Percentiles rank a stretch among this genome's conserved stretches.
Evolutionary conservation across 1,140 invertebrate genomes (phyloP).

Genomic region (Calliphora vicina): DNA sequence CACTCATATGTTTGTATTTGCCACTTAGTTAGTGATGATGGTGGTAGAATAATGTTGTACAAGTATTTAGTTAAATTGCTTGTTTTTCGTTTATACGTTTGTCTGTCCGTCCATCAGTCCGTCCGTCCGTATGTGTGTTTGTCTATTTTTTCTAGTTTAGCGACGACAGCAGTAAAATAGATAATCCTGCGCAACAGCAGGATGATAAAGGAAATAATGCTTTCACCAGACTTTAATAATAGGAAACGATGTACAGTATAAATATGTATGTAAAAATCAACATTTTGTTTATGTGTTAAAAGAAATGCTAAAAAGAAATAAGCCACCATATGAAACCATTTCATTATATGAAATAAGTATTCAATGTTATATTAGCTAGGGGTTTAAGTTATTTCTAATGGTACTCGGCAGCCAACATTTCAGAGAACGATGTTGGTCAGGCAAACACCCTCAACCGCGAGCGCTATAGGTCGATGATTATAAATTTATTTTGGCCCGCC

Average conservation of each 20-base stretch:
- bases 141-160: not conserved
- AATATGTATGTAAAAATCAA: not conserved
- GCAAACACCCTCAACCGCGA: too few relatives aligned
- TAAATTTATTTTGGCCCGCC: too few relatives aligned
- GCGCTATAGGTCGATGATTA: too few relatives aligned
- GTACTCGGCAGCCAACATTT: too few relatives aligned
- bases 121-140: not conserved
- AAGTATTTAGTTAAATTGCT: not conserved
- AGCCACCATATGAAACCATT: not conserved
- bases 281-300: not conserved
- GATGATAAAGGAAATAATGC: slow-evolving; percentile 30
- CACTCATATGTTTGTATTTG: not conserved
- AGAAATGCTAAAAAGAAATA: not conserved
- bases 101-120: not conserved
- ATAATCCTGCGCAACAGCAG: slow-evolving; percentile 29
- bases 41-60: not conserved
- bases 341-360: too few relatives aligned
- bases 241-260: not conserved
- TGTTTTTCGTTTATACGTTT: not conserved
- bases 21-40: not conserved
- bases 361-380: too few relatives aligned
- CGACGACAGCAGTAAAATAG: slow-evolving; percentile 28
- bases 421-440: too few relatives aligned
- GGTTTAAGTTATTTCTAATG: too few relatives aligned
- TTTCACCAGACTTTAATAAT: slow-evolving; percentile 4